These are phyloP conservation scores for Phoeniculus purpureus DNA, from an alignment of 2,797 vertebrate genomes.

Conservation along the genomic window DNA sequence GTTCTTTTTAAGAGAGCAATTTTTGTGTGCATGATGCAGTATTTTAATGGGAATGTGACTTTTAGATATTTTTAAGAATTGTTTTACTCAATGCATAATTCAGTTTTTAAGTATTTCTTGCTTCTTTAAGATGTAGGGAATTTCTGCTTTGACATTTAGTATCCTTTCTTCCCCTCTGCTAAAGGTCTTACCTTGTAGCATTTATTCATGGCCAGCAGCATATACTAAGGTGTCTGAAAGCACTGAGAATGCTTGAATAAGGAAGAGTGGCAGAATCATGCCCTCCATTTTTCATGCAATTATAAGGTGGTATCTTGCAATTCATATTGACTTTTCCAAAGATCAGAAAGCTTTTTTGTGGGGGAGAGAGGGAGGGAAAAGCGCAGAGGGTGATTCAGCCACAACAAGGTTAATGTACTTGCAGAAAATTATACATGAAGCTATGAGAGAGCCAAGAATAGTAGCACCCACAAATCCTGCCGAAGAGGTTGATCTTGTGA, in stretches of 20 bases:
- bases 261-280: neutral
- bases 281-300: constrained; percentile 18
- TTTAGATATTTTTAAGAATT: constrained; percentile 34
- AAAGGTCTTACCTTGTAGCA: constrained; percentile 1
- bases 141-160: constrained; percentile 16
- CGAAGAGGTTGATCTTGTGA: constrained; percentile 14
- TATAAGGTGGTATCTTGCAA: constrained; percentile 23
- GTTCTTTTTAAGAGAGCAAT: neutral
- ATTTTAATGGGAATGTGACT: constrained; percentile 37
- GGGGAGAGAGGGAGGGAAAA: neutral
- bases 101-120: neutral
- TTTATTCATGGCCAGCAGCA: neutral
- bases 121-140: neutral
- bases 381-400: constrained; percentile 7
- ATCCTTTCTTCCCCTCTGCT: neutral
- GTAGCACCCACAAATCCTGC: constrained; percentile 41
- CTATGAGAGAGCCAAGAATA: constrained; percentile 44
- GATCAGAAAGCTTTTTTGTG: constrained; percentile 15
- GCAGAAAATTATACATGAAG: constrained; percentile 30
- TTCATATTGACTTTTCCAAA: constrained; percentile 38
- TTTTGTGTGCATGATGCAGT: neutral
- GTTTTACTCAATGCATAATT: constrained; percentile 35
- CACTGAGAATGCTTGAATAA: neutral
- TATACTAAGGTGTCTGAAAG: constrained; percentile 11
- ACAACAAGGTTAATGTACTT: constrained; percentile 38